Percentiles rank a stretch among this genome's conserved stretches.
Conservation (phyloP, 2,797 vertebrate species). For the Paguma larvata region DNA sequence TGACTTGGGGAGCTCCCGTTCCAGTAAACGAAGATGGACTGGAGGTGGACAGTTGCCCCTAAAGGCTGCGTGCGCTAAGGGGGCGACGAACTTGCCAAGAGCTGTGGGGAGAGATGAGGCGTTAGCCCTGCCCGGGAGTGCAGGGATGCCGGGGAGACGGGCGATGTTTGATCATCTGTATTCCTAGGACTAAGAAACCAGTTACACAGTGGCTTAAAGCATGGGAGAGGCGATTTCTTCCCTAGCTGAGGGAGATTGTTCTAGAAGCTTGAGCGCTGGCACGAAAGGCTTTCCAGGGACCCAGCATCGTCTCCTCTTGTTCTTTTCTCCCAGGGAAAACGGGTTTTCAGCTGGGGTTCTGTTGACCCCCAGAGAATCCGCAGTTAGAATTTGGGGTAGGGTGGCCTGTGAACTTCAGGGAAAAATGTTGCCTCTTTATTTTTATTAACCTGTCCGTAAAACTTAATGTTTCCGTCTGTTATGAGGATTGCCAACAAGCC, state of each 20-base stretch:
- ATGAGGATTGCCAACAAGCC: neutral
- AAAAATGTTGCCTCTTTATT: neutral
- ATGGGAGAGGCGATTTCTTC: neutral
- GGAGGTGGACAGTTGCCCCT: neutral
- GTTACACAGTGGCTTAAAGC: neutral
- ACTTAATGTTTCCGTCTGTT: neutral
- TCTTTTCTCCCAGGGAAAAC: neutral
- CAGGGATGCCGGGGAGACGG: accelerated
- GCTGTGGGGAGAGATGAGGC: accelerated
- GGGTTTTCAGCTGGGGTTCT: neutral
- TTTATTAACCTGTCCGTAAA: neutral
- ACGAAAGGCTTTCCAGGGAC: neutral
- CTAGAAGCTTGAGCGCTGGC: neutral
- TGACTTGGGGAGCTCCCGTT: neutral
- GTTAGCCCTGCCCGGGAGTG: neutral
- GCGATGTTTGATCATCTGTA: too few relatives aligned
- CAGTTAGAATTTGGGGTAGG: neutral
- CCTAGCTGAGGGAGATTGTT: neutral
- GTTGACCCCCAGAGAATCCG: neutral
- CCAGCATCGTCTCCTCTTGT: neutral
- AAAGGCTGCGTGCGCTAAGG: accelerated
- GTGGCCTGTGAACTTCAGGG: neutral
- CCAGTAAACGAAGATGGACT: neutral
- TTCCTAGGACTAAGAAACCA: neutral
- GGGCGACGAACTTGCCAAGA: accelerated